Percentiles rank a stretch among this genome's conserved stretches.
These are phyloP conservation scores for Gorilla gorilla DNA, from an alignment of 2,113 vertebrate species.

Conservation along the genomic window DNA sequence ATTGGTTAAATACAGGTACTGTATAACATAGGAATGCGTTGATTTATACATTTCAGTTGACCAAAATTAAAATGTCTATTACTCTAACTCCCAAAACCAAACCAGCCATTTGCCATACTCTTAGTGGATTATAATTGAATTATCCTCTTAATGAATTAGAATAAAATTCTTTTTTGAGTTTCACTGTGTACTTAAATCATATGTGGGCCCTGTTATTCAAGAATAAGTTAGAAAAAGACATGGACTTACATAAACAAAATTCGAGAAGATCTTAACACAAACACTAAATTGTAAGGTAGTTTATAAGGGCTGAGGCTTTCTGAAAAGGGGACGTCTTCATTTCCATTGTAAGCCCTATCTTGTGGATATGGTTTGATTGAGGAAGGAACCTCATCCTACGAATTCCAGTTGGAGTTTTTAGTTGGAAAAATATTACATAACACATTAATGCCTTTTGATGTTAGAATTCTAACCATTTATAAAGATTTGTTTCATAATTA, in stretches of 20 bases:
- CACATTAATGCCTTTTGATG: background rate
- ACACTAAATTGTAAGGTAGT: background rate
- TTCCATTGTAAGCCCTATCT: slow-evolving; percentile 66
- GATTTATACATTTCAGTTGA: background rate
- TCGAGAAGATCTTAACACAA: background rate
- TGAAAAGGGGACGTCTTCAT: background rate
- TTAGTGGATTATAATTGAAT: background rate
- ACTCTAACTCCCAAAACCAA: background rate
- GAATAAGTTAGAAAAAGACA: background rate
- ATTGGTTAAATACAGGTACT: background rate
- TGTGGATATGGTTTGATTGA: slow-evolving; percentile 44
- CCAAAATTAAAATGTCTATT: background rate
- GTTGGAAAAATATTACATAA: slow-evolving; percentile 8
- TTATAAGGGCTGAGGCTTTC: background rate
- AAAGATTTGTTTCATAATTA: slow-evolving; percentile 5
- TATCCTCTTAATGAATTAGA: background rate
- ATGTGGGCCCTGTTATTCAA: slow-evolving; percentile 17
- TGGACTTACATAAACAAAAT: background rate
- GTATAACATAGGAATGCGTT: background rate
- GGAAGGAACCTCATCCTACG: background rate
- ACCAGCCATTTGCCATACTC: background rate
- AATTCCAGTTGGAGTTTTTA: background rate
- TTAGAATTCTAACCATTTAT: slow-evolving; percentile 2
- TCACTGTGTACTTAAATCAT: background rate
- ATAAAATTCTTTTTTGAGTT: background rate